A percentile compares a stretch with the other conserved stretches of the same genome.
Conservation (phyloP, 2,797 vertebrate species). For the Sylvia borin region DNA sequence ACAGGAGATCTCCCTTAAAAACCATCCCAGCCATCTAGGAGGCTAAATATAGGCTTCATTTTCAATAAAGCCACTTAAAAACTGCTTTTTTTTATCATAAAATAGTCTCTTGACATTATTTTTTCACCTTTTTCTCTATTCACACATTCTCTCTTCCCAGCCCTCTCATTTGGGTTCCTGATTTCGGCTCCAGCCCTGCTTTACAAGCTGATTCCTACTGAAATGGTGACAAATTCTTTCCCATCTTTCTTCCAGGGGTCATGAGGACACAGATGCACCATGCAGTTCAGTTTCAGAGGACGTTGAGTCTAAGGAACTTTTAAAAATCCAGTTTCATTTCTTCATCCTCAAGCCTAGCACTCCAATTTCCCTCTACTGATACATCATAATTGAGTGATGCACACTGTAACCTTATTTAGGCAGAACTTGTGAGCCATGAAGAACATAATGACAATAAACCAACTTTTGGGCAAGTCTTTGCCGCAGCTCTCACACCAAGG, state of each 20-base stretch:
- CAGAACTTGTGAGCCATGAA: background rate
- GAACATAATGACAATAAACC: background rate
- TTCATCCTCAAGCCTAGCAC: background rate
- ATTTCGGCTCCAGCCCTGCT: background rate
- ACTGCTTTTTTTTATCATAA: background rate
- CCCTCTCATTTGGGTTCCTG: background rate
- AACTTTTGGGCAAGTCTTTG: background rate
- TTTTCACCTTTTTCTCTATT: background rate
- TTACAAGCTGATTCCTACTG: background rate
- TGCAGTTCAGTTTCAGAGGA: background rate
- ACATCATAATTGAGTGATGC: background rate
- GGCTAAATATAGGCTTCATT: background rate
- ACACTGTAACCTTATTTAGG: background rate
- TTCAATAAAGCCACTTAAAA: conserved; percentile 4
- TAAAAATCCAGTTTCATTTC: background rate
- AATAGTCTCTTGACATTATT: background rate
- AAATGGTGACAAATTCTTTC: background rate
- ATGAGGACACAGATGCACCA: background rate
- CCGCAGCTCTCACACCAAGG: background rate
- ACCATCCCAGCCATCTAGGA: background rate
- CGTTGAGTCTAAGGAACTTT: background rate
- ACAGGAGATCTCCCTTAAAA: background rate
- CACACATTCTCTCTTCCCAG: background rate
- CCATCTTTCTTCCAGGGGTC: background rate
- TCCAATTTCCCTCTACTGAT: background rate